These are phyloP conservation scores for Tadarida brasiliensis DNA, from an alignment of 2,797 vertebrate species.

Conservation along the genomic window DNA sequence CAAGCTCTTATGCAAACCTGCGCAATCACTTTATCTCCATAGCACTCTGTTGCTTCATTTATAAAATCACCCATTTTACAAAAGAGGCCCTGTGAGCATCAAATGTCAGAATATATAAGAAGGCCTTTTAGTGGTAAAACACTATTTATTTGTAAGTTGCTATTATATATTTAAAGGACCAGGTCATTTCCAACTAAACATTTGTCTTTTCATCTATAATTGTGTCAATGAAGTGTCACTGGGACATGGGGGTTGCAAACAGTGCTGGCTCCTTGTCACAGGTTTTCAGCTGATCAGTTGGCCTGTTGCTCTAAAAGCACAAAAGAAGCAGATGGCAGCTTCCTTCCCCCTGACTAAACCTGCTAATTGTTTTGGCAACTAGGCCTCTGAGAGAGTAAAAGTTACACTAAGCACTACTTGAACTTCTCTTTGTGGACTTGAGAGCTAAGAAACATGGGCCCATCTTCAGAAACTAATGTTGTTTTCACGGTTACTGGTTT, in stretches of 20 bases:
- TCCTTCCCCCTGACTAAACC: constrained; percentile 8
- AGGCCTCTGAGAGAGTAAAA: constrained; percentile 45
- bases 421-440: not conserved
- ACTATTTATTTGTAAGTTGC: constrained; percentile 69
- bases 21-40: not conserved
- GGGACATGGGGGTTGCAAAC: constrained; percentile 7
- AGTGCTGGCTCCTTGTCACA: constrained; percentile 62
- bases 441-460: not conserved
- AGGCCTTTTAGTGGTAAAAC: not conserved
- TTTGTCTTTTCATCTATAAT: constrained; percentile 60
- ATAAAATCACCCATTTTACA: constrained; percentile 20
- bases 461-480: not conserved
- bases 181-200: constrained; percentile 61
- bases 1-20: not conserved
- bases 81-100: not conserved
- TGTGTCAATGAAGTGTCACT: constrained; percentile 60
- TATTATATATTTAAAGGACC: constrained; percentile 65
- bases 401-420: not conserved
- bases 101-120: not conserved
- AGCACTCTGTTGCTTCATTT: not conserved
- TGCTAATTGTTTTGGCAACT: constrained; percentile 73
- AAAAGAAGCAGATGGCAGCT: constrained; percentile 50
- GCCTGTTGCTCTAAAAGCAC: constrained; percentile 31
- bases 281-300: constrained; percentile 22
- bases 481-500: not conserved